Evolutionary conservation across 2,797 vertebrate genomes (phyloP).

Genomic region (Neosilurus mollespiculum): DNA sequence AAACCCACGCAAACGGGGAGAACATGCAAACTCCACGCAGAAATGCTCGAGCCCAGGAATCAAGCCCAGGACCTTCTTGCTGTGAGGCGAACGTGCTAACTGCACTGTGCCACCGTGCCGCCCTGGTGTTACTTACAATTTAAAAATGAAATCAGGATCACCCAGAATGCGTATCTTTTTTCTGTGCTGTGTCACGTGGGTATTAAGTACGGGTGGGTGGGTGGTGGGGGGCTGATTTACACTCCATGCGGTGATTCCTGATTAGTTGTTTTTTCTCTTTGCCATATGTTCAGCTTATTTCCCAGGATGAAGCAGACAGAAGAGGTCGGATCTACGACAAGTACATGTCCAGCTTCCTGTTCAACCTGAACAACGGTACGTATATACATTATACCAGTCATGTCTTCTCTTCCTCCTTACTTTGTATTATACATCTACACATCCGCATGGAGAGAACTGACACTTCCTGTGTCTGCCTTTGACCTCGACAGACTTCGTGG

Average conservation of each 20-base stretch:
- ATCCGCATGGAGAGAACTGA: neutral
- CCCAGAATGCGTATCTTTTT: neutral
- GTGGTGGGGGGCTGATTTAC: neutral
- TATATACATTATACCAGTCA: slow-evolving; percentile 12
- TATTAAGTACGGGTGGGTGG: neutral
- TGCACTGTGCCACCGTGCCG: too few species aligned
- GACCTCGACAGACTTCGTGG: slow-evolving; percentile 86
- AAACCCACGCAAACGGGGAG: too few species aligned
- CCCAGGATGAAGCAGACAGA: slow-evolving; percentile 95
- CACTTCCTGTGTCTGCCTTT: neutral
- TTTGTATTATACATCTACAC: neutral
- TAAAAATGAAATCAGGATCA: too few species aligned
- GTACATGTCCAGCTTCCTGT: slow-evolving; percentile 99
- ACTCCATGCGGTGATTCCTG: neutral
- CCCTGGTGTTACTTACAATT: too few species aligned
- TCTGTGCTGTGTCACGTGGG: neutral
- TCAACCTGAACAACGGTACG: slow-evolving; percentile 97
- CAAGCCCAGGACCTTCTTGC: too few species aligned
- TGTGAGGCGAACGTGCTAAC: too few species aligned
- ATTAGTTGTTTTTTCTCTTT: neutral
- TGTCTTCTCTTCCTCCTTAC: neutral
- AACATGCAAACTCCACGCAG: too few species aligned
- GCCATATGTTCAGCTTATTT: slow-evolving; percentile 83
- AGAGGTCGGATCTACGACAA: slow-evolving; percentile 98
- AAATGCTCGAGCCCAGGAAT: too few species aligned